Evolutionary conservation across 2,797 vertebrate genomes (phyloP).

Genomic region (Podargus strigoides): DNA sequence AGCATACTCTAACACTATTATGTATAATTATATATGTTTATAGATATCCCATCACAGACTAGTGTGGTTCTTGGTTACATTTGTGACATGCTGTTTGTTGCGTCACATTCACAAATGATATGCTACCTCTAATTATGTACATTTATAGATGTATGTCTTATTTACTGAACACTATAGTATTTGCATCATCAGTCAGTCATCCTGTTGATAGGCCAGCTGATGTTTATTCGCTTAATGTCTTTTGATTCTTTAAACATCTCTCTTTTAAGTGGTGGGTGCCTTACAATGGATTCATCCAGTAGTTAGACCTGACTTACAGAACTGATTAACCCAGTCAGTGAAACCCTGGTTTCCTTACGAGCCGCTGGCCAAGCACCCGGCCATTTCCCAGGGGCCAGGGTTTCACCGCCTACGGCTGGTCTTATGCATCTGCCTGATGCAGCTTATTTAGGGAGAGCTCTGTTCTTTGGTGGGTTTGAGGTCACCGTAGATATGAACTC

Average conservation of each 20-base stretch:
- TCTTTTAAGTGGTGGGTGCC: background rate
- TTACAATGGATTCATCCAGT: background rate
- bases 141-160: background rate
- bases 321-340: background rate
- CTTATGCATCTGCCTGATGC: background rate
- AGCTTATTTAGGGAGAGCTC: background rate
- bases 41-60: background rate
- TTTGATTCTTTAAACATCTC: slow-evolving; percentile 11
- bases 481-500: background rate
- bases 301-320: background rate
- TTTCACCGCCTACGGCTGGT: background rate
- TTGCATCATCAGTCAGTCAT: slow-evolving; percentile 29
- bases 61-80: background rate
- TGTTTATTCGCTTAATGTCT: slow-evolving; percentile 9
- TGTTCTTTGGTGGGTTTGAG: background rate
- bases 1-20: slow-evolving; percentile 6
- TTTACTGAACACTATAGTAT: background rate
- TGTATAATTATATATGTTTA: slow-evolving; percentile 37
- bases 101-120: background rate
- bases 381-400: fast-evolving
- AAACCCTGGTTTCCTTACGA: background rate
- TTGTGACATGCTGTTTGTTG: background rate
- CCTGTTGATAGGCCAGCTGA: slow-evolving; percentile 35
- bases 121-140: slow-evolving; percentile 17
- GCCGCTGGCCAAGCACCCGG: background rate